phyloP scores from a whole-genome alignment of 1,140 invertebrate genomes.

The Conus ventricosus region DNA sequence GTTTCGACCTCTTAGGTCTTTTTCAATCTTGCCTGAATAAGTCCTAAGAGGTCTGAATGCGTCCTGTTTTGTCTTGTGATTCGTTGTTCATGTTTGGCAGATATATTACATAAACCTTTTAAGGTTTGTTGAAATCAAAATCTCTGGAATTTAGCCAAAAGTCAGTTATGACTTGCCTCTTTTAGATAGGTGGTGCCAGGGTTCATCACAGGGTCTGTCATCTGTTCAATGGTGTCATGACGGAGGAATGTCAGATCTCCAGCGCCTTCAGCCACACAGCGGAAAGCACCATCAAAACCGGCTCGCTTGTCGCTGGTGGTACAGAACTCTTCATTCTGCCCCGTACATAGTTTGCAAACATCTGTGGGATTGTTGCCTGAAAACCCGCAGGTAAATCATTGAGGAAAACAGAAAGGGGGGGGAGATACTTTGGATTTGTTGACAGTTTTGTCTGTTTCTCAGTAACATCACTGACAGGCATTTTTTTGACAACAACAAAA shows the following conservation, averaged over 20 bases:
- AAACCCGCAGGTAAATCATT: slow-evolving; percentile 32
- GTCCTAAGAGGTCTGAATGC: no score
- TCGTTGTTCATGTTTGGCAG: no score
- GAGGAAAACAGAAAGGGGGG: slow-evolving; percentile 12
- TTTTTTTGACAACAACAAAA: no score
- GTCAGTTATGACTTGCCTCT: slow-evolving; percentile 20
- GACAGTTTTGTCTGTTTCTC: background rate
- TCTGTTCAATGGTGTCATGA: slow-evolving; percentile 81
- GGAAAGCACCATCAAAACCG: slow-evolving; percentile 89
- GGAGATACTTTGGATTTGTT: background rate
- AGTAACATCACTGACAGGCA: background rate
- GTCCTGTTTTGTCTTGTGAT: no score
- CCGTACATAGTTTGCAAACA: slow-evolving; percentile 90
- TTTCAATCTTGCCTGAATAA: no score
- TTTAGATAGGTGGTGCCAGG: slow-evolving; percentile 13
- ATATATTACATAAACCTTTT: no score
- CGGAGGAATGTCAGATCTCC: slow-evolving; percentile 91
- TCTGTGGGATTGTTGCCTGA: slow-evolving; percentile 85
- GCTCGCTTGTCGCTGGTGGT: slow-evolving; percentile 92
- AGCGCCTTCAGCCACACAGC: slow-evolving; percentile 85
- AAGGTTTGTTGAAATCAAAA: no score
- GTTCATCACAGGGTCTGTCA: slow-evolving; percentile 38
- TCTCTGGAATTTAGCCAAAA: no score
- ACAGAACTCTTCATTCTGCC: slow-evolving; percentile 80
- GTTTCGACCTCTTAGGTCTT: no score